phyloP scores from a whole-genome alignment of 2,113 vertebrate species.

The Misgurnus anguillicaudatus region DNA sequence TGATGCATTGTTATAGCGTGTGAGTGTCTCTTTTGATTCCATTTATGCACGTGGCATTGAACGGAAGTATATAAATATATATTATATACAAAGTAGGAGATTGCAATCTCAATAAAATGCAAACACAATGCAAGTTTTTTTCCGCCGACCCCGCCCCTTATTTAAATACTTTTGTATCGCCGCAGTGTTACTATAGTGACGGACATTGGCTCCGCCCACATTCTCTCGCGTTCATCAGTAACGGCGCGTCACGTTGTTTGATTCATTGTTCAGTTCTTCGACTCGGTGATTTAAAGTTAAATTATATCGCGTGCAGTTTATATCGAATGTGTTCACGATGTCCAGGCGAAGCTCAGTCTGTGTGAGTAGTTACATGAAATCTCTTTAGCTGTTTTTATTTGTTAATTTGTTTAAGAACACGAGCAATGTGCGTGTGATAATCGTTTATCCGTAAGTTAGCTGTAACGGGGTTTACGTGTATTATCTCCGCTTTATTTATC shows the following conservation, averaged over 20 bases:
- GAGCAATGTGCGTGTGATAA: too few species aligned
- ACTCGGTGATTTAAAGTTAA: not conserved
- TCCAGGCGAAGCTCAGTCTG: conserved; percentile 49
- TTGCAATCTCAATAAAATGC: too few species aligned
- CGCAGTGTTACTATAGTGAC: conserved; percentile 60
- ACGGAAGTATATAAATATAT: too few species aligned
- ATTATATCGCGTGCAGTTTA: not conserved
- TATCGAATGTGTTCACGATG: conserved; percentile 35
- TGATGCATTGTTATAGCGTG: not conserved
- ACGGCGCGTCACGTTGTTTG: conserved; percentile 28
- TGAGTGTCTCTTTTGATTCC: not conserved
- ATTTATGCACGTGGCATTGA: not conserved
- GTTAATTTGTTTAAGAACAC: too few species aligned
- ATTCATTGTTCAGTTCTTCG: conserved; percentile 31
- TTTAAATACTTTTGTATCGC: conserved; percentile 48
- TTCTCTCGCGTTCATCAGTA: not conserved
- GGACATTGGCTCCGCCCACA: conserved; percentile 41
- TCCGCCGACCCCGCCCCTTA: conserved; percentile 37
- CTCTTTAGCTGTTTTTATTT: not conserved
- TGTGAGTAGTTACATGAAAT: conserved; percentile 49
- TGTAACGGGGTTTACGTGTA: too few species aligned
- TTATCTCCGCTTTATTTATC: too few species aligned
- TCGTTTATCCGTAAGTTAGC: too few species aligned
- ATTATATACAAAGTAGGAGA: too few species aligned
- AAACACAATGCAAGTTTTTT: not conserved